Percentiles rank a stretch among this genome's conserved stretches.
phyloP scores from a whole-genome alignment of 2,888 invertebrate genomes.

The Heteromurus nitidus region DNA sequence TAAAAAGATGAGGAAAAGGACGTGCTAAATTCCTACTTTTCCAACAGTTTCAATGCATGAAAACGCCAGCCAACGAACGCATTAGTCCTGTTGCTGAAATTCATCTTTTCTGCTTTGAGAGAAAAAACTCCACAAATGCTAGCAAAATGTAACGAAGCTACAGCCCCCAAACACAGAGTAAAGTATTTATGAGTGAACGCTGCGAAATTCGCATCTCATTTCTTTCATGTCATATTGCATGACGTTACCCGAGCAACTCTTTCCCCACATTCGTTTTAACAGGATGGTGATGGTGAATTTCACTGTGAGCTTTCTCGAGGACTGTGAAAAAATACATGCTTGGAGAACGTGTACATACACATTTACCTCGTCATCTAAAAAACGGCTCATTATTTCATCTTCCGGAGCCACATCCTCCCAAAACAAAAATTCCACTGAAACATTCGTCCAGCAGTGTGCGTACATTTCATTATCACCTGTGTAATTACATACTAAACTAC shows the following conservation, averaged over 20 bases:
- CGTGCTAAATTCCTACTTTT: conserved; percentile 39
- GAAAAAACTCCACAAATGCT: not conserved
- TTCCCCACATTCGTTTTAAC: not conserved
- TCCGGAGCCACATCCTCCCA: conserved; percentile 30
- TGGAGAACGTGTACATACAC: not conserved
- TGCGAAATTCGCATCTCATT: conserved; percentile 38
- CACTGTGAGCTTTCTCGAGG: not conserved
- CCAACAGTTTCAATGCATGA: conserved; percentile 27
- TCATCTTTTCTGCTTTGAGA: not conserved
- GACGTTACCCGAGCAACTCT: not conserved
- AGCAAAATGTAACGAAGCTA: conserved; percentile 14
- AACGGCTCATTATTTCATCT: conserved; percentile 31
- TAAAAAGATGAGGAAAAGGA: conserved; percentile 33
- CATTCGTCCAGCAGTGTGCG: not conserved
- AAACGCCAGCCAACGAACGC: not conserved
- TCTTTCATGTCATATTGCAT: conserved; percentile 39
- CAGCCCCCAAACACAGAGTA: not conserved
- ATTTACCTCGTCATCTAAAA: conserved; percentile 8
- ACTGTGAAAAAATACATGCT: not conserved
- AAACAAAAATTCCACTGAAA: not conserved
- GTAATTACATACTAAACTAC: too few species aligned
- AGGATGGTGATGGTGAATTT: not conserved
- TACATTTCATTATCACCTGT: conserved; percentile 1
- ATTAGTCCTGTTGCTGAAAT: not conserved
- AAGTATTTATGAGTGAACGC: conserved; percentile 21